These are phyloP conservation scores for Glaucomys volans DNA, from an alignment of 2,113 vertebrate genomes.

Conservation along the genomic window DNA sequence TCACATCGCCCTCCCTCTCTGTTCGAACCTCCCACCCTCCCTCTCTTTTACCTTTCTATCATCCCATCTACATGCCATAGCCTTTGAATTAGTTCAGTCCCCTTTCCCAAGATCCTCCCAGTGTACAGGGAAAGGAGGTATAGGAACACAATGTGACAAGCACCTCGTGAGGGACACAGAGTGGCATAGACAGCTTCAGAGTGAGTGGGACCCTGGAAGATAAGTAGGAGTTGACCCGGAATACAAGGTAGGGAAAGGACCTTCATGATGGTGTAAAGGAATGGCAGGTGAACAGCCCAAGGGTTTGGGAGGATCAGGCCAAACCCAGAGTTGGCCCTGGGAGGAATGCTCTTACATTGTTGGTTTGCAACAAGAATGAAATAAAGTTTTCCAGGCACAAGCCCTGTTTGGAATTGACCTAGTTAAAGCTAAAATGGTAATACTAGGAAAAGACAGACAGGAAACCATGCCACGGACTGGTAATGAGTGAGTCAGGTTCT, in stretches of 20 bases:
- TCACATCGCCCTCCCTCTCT: neutral
- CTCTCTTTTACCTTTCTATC: neutral
- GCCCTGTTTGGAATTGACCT: neutral
- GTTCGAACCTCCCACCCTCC: neutral
- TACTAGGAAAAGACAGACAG: neutral
- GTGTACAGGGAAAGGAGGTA: neutral
- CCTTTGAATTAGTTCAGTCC: neutral
- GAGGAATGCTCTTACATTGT: neutral
- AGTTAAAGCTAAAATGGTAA: neutral
- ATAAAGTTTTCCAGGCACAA: neutral
- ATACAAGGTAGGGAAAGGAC: neutral
- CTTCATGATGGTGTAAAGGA: neutral
- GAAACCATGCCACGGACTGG: neutral
- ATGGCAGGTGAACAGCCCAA: neutral
- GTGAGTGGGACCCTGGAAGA: neutral
- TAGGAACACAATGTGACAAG: neutral
- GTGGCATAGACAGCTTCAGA: neutral
- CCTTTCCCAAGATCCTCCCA: neutral
- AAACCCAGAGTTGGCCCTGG: neutral
- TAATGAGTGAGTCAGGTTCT: neutral
- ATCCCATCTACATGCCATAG: neutral
- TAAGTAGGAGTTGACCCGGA: neutral
- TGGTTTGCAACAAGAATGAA: constrained; percentile 15
- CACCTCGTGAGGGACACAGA: too few relatives aligned
- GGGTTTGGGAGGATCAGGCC: neutral